Conservation (phyloP, 2,113 vertebrate genomes). For the Lichenostomus cassidix region DNA sequence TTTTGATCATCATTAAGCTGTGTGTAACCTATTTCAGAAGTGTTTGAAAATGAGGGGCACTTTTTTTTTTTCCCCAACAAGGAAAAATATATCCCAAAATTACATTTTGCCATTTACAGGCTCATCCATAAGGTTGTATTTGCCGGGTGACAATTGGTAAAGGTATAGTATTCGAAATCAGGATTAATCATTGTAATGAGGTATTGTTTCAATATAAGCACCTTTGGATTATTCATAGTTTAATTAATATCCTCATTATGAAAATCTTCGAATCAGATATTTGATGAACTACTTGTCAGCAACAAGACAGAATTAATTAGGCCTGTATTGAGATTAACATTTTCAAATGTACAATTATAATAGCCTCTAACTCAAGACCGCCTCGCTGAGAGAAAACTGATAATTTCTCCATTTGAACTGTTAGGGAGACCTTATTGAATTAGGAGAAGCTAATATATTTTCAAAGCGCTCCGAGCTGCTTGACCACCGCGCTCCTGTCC, state of each 20-base stretch:
- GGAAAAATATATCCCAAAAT: slow-evolving; percentile 77
- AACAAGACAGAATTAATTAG: slow-evolving; percentile 82
- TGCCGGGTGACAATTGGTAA: slow-evolving; percentile 75
- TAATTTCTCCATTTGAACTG: slow-evolving; percentile 81
- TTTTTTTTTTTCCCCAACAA: slow-evolving; percentile 60
- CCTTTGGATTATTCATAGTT: slow-evolving; percentile 83
- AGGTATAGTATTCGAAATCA: slow-evolving; percentile 80
- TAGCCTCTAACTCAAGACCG: slow-evolving; percentile 74
- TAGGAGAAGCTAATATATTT: slow-evolving; percentile 57
- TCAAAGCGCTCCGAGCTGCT: neutral
- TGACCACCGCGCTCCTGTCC: slow-evolving; percentile 42
- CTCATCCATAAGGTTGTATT: slow-evolving; percentile 78
- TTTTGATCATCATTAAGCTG: slow-evolving; percentile 89
- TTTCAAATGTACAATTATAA: slow-evolving; percentile 74
- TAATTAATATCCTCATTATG: slow-evolving; percentile 86
- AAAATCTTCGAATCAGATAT: slow-evolving; percentile 81
- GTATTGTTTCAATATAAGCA: slow-evolving; percentile 86
- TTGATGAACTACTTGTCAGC: slow-evolving; percentile 82
- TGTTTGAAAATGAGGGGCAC: slow-evolving; percentile 83
- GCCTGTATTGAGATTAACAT: slow-evolving; percentile 79
- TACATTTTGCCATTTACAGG: slow-evolving; percentile 75
- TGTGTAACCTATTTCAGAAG: slow-evolving; percentile 86
- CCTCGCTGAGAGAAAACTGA: slow-evolving; percentile 76
- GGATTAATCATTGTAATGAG: slow-evolving; percentile 85
- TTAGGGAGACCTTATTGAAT: slow-evolving; percentile 76